Conservation (phyloP, 2,888 invertebrate species). For the Dolichomitus sp. region DNA sequence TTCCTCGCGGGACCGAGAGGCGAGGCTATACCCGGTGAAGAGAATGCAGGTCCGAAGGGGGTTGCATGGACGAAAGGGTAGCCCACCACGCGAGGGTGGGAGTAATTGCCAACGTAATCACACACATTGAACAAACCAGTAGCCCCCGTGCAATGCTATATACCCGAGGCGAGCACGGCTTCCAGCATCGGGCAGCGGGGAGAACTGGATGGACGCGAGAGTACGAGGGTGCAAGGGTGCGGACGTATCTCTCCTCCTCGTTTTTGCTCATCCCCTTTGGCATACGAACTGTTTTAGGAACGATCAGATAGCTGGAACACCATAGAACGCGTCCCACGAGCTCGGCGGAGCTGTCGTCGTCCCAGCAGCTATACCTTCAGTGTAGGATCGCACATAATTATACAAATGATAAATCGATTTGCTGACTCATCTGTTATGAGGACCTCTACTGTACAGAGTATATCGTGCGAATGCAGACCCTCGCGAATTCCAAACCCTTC, state of each 20-base stretch:
- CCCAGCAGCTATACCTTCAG: conserved; percentile 3
- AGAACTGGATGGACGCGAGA: conserved; percentile 27
- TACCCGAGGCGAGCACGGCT: conserved; percentile 28
- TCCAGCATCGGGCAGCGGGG: conserved; percentile 20
- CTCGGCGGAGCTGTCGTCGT: conserved; percentile 44
- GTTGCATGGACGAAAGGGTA: conserved; percentile 60
- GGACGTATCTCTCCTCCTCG: conserved; percentile 65
- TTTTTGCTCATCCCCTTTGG: conserved; percentile 44
- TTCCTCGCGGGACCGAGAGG: conserved; percentile 72
- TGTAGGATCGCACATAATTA: conserved; percentile 15
- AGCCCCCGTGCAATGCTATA: conserved; percentile 60
- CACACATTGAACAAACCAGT: conserved; percentile 81
- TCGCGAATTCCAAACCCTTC: conserved; percentile 39
- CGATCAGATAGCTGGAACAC: conserved; percentile 74
- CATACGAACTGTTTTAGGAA: conserved; percentile 73
- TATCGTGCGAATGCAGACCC: neutral
- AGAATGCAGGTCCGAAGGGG: conserved; percentile 66
- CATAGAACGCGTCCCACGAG: conserved; percentile 50
- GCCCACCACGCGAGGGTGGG: conserved; percentile 73
- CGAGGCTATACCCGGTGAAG: conserved; percentile 56
- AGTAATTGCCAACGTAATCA: conserved; percentile 85
- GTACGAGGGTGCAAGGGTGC: conserved; percentile 69
- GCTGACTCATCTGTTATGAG: neutral
- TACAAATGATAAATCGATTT: conserved; percentile 6
- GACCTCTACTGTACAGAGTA: neutral